Base-by-base conservation (phyloP, 2,113 vertebrate species). In the Lepus timidus region DNA sequence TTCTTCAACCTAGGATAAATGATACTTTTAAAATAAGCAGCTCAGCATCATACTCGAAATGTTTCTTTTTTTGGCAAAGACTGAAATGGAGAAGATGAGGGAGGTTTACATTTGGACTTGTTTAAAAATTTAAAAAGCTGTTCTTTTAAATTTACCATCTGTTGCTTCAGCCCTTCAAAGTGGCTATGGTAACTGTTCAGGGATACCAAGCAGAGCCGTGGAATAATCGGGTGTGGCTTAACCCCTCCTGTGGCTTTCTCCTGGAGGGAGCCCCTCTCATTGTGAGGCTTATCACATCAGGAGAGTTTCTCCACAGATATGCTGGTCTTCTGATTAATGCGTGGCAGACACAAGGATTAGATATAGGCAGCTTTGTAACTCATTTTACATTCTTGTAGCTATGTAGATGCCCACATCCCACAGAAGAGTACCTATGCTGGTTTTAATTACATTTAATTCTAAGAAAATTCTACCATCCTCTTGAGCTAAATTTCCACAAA, bases 141-240 rank as follows among this genome's bases (percentile, higher is more conserved):
- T 97, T 98, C 78, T 97, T 98, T 97, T 97, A 93, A 96, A 97
- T 93, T 23, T 96, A 88, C 19, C 96, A 98, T 96, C 97, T 98
- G 96, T 89, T 97, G 64, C 93, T 96, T 94, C 51, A 96, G 92
- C 68, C 88, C 64, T 95, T 97, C 82, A 58, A 96, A 91, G 97
- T 85, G 96, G 94, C 93, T 94, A 94, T 96, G 93, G 89, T 96
- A 96, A 96, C 78, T 91, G 76, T 90, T 76, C 7, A 58, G 88
- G 52, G 89, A 94, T 81, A 94, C 94, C 94, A 96, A 95, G 70
- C 71, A 61, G 88, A 93, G 88, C 82, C 82, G 3, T 64, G 88
- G 88, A 73, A 29, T 94, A 93, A 97, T 96, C 22, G 61, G 90
- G 87, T 88, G 78, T 61, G 71, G 58, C 83, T 70, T 96, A 90